Percentiles rank a stretch among this genome's conserved stretches.
These are phyloP conservation scores for Notechis scutatus DNA, from an alignment of 2,113 vertebrate genomes.

Conservation along the genomic window DNA sequence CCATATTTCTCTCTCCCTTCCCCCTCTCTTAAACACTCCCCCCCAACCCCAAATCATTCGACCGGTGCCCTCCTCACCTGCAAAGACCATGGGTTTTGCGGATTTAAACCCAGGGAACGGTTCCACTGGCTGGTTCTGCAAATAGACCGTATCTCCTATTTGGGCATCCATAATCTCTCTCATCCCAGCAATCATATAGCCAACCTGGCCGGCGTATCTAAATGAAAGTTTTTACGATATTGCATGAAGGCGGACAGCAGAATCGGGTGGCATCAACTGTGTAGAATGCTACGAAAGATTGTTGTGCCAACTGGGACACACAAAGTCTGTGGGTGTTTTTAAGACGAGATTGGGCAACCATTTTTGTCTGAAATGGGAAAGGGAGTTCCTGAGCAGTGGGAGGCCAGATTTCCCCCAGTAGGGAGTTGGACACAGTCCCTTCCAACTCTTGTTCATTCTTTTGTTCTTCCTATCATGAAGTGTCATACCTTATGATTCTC, in stretches of 20 bases:
- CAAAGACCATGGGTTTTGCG: constrained; percentile 97
- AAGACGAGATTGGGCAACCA: no score
- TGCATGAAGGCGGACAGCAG: constrained; percentile 14
- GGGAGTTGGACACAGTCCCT: no score
- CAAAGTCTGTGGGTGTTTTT: no score
- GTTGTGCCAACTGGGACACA: not conserved
- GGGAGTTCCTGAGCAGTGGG: no score
- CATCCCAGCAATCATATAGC: constrained; percentile 93
- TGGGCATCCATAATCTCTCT: constrained; percentile 97
- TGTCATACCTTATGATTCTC: no score
- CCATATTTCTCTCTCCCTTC: no score
- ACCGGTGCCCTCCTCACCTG: constrained; percentile 78
- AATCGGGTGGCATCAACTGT: not conserved
- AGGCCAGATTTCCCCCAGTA: no score
- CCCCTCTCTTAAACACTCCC: no score
- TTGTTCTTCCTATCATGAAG: no score
- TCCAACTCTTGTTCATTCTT: not conserved
- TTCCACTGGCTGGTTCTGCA: constrained; percentile 85
- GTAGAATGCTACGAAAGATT: not conserved
- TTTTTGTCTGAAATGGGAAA: no score
- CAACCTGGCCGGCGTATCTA: constrained; percentile 95
- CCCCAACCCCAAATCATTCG: not conserved
- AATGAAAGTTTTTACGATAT: constrained; percentile 65
- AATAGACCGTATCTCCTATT: constrained; percentile 93
- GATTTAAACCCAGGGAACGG: constrained; percentile 92